Conservation (phyloP, 1,140 invertebrate species). For the Euura saliciscinereae region DNA sequence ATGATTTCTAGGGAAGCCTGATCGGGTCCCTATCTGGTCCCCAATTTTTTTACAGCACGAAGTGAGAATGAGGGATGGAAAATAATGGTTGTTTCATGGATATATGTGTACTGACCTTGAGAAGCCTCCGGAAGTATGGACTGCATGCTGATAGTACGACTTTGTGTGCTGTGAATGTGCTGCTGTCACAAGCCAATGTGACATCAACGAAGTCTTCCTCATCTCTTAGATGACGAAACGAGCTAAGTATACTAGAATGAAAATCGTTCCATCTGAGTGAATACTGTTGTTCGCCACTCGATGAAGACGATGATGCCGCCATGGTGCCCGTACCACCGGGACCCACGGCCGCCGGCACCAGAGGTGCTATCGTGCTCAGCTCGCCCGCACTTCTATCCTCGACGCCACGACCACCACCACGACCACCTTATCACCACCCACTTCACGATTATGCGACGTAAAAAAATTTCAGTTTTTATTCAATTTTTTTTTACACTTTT, state of each 20-base stretch:
- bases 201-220: slow-evolving; percentile 91
- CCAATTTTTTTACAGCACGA: too few species aligned
- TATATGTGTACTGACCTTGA: slow-evolving; percentile 67
- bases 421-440: too few species aligned
- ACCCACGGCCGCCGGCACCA: slow-evolving; percentile 58
- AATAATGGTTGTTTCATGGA: neutral
- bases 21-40: too few species aligned
- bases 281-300: slow-evolving; percentile 82
- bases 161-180: slow-evolving; percentile 89
- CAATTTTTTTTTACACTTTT: too few species aligned
- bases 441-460: too few species aligned
- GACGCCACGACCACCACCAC: too few species aligned
- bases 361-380: slow-evolving; percentile 58
- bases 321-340: slow-evolving; percentile 62
- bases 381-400: slow-evolving; percentile 24
- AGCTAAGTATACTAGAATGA: slow-evolving; percentile 85
- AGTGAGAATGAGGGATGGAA: neutral
- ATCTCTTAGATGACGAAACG: slow-evolving; percentile 83
- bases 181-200: slow-evolving; percentile 88
- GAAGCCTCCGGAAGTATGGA: slow-evolving; percentile 86
- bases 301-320: slow-evolving; percentile 57
- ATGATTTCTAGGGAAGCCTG: too few species aligned
- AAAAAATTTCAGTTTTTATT: too few species aligned
- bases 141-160: slow-evolving; percentile 90
- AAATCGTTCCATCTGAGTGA: slow-evolving; percentile 94